Conservation (phyloP, 2,113 vertebrate genomes). For the Condylura cristata region DNA sequence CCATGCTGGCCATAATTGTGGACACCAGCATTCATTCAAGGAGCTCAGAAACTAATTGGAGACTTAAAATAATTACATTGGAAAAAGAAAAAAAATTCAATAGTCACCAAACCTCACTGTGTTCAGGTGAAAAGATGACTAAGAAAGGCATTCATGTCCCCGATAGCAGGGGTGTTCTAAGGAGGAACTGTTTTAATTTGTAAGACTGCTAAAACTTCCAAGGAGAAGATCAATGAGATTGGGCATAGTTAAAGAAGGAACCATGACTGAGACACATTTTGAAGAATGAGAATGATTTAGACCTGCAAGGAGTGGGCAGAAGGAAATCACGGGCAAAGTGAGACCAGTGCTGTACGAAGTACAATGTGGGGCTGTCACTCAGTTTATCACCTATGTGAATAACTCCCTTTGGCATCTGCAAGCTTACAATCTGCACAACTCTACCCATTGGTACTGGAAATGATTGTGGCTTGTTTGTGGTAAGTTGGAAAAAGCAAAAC, state of each 20-base stretch:
- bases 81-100: neutral
- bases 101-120: neutral
- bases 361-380: neutral
- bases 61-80: neutral
- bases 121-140: neutral
- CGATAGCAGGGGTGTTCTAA: neutral
- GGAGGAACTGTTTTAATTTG: neutral
- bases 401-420: neutral
- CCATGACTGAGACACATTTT: neutral
- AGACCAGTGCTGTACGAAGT: neutral
- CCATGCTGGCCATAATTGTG: neutral
- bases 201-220: neutral
- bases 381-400: neutral
- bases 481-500: neutral
- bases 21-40: neutral
- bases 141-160: neutral
- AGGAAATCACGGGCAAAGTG: neutral
- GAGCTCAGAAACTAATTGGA: neutral
- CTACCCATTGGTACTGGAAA: neutral
- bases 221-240: neutral
- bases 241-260: neutral
- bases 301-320: neutral
- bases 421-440: neutral
- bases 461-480: neutral
- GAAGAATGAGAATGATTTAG: neutral